A percentile compares a stretch with the other conserved stretches of the same genome.
phyloP scores from a whole-genome alignment of 2,113 vertebrate genomes.

The Lagopus leucura region DNA sequence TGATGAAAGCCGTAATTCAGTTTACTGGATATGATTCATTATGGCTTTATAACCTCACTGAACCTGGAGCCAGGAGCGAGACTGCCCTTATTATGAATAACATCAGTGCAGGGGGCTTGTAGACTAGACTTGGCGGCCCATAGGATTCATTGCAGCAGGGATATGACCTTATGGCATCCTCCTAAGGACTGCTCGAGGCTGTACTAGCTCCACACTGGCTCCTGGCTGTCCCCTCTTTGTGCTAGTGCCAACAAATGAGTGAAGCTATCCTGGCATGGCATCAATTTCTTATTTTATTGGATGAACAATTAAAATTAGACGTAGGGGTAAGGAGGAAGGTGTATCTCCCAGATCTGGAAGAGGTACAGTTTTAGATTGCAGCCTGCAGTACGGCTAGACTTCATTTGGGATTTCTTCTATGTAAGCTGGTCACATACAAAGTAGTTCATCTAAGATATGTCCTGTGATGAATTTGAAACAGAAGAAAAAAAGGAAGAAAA shows the following conservation, averaged over 20 bases:
- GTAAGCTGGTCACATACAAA: background rate
- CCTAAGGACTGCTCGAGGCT: background rate
- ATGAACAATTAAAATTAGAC: background rate
- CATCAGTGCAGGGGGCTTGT: background rate
- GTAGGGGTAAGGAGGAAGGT: background rate
- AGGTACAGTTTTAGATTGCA: background rate
- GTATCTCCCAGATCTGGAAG: background rate
- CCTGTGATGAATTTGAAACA: background rate
- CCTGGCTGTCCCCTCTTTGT: background rate
- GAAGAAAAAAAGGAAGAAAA: background rate
- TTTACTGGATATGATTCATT: conserved; percentile 64
- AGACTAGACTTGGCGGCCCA: conserved; percentile 31
- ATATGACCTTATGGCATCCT: background rate
- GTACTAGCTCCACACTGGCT: background rate
- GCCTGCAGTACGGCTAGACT: background rate
- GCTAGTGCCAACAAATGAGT: background rate
- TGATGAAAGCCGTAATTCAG: conserved; percentile 58
- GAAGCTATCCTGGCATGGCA: background rate
- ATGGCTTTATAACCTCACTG: conserved; percentile 50
- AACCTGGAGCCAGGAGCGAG: conserved; percentile 44
- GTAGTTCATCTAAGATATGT: background rate
- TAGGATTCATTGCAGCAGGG: conserved; percentile 42
- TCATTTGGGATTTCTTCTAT: background rate
- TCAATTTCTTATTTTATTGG: background rate
- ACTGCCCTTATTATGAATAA: conserved; percentile 46